Percentiles rank a stretch among this genome's conserved stretches.
Evolutionary conservation across 2,888 invertebrate genomes (phyloP).

Genomic region (Odontocolon sp.): DNA sequence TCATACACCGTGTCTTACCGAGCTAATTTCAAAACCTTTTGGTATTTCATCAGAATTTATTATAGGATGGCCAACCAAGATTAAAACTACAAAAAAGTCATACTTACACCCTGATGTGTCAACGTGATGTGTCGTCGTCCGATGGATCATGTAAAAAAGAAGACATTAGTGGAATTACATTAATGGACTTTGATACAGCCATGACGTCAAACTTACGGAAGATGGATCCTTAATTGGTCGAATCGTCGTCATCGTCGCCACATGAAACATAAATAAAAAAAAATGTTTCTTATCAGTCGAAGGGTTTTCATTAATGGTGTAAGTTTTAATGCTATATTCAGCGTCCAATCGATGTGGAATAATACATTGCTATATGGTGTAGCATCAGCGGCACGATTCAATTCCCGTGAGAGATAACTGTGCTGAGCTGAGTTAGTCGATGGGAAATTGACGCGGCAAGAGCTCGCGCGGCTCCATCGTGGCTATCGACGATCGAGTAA

Average conservation of each 20-base stretch:
- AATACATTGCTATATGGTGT: not conserved
- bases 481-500: slow-evolving; percentile 58
- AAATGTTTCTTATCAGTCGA: slow-evolving; percentile 11
- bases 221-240: slow-evolving; percentile 75
- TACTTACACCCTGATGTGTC: slow-evolving; percentile 57
- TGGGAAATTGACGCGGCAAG: slow-evolving; percentile 59
- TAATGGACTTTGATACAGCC: no score
- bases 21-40: slow-evolving; percentile 49
- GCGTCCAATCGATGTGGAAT: slow-evolving; percentile 16
- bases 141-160: not conserved
- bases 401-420: slow-evolving; percentile 53
- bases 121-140: not conserved
- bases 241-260: slow-evolving; percentile 50
- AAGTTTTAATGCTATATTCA: slow-evolving; percentile 13
- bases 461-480: slow-evolving; percentile 35
- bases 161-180: not conserved
- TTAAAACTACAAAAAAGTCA: not conserved
- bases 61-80: not conserved
- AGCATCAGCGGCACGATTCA: slow-evolving; percentile 43
- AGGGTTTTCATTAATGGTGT: not conserved
- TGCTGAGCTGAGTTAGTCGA: slow-evolving; percentile 38
- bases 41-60: slow-evolving; percentile 45
- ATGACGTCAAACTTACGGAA: slow-evolving; percentile 75
- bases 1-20: slow-evolving; percentile 43
- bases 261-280: slow-evolving; percentile 75